Evolutionary conservation across 2,797 vertebrate species (phyloP).

Genomic region (Cryptoprocta ferox): DNA sequence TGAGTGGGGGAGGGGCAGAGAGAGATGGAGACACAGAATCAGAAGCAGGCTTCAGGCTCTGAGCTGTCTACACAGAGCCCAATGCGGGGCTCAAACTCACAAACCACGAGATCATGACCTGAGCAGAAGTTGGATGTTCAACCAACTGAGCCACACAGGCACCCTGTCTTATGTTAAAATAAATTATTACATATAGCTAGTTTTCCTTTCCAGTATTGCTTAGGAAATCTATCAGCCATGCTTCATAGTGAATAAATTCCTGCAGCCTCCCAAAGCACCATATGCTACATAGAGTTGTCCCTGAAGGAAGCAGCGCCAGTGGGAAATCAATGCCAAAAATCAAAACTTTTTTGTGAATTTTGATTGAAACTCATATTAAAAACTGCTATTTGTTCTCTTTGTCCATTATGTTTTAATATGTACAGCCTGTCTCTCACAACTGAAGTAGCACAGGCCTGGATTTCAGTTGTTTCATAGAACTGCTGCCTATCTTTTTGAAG

Average conservation of each 20-base stretch:
- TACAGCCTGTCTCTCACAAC: neutral
- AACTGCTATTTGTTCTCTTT: neutral
- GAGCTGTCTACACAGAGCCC: too few relatives aligned
- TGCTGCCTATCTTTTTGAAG: neutral
- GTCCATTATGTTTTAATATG: neutral
- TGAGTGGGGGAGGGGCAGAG: too few relatives aligned
- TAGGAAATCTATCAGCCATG: neutral
- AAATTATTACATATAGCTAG: neutral
- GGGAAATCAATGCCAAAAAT: slow-evolving; percentile 8
- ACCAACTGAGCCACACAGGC: too few relatives aligned
- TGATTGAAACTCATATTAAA: neutral
- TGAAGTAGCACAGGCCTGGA: neutral
- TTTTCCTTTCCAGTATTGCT: neutral
- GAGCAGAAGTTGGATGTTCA: too few relatives aligned
- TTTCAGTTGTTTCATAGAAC: neutral
- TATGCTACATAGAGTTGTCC: neutral
- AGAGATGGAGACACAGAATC: too few relatives aligned
- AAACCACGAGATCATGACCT: too few relatives aligned
- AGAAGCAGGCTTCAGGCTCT: too few relatives aligned
- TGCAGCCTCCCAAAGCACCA: neutral
- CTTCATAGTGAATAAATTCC: neutral
- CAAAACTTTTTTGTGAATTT: slow-evolving; percentile 29
- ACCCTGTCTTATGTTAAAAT: neutral
- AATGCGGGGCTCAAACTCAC: too few relatives aligned
- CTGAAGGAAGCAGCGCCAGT: neutral